These are phyloP conservation scores for Aphis craccivora DNA, from an alignment of 1,140 invertebrate genomes.

Conservation along the genomic window DNA sequence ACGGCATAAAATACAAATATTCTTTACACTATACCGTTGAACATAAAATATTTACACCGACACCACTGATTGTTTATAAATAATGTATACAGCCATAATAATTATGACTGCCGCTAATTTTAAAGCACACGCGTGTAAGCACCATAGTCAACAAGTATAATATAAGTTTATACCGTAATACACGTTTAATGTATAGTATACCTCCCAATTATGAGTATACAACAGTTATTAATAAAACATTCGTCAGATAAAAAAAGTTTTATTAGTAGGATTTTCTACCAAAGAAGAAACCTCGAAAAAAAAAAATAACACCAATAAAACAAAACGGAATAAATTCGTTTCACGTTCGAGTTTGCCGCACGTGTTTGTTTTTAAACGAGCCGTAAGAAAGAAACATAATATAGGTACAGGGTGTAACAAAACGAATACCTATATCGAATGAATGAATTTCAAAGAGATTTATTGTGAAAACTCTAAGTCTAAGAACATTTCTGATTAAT, in stretches of 20 bases:
- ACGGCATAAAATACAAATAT: not conserved
- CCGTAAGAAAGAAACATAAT: not conserved
- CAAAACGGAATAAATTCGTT: not conserved
- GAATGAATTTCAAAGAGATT: not conserved
- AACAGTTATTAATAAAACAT: not conserved
- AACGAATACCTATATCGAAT: not conserved
- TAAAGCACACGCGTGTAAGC: not conserved
- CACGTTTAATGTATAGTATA: not conserved
- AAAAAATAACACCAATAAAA: conserved; percentile 13
- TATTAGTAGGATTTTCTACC: not conserved
- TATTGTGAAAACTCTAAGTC: not conserved
- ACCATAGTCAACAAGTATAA: not conserved
- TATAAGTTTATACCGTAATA: not conserved
- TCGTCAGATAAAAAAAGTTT: not conserved
- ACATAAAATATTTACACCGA: not conserved
- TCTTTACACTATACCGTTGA: not conserved
- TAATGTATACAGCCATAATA: not conserved
- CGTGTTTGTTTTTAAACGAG: not conserved
- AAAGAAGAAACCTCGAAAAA: not conserved
- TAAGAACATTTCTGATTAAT: not conserved
- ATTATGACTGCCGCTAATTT: not conserved
- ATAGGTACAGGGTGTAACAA: not conserved
- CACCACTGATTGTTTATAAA: not conserved
- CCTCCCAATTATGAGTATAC: not conserved
- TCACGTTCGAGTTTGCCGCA: not conserved